A percentile compares a stretch with the other conserved stretches of the same genome.
Conservation (phyloP, 2,113 vertebrate genomes). For the Paralichthys olivaceus region DNA sequence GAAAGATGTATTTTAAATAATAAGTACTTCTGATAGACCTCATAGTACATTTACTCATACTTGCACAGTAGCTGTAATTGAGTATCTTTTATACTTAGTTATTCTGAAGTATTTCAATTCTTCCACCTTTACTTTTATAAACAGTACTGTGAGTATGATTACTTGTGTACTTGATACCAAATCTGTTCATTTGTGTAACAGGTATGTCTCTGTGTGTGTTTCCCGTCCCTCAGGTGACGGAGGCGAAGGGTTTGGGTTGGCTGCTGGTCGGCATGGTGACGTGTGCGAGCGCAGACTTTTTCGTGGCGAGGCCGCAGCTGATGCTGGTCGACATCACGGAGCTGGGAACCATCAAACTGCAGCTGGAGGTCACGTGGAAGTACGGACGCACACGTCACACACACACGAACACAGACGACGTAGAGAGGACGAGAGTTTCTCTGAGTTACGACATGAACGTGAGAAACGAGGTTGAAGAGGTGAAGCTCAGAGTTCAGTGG, state of each 20-base stretch:
- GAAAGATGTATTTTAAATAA: neutral
- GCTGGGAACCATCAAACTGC: slow-evolving; percentile 95
- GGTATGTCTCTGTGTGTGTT: too few relatives aligned
- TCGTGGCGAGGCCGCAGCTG: slow-evolving; percentile 87
- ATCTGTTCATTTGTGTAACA: neutral
- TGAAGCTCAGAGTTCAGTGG: neutral
- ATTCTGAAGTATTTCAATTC: too few relatives aligned
- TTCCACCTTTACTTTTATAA: too few relatives aligned
- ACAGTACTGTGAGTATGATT: too few relatives aligned
- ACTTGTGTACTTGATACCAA: too few relatives aligned
- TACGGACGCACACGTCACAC: slow-evolving; percentile 70
- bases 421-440: neutral
- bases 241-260: slow-evolving; percentile 91
- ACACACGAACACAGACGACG: neutral
- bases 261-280: slow-evolving; percentile 90
- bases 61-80: too few relatives aligned
- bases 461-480: neutral
- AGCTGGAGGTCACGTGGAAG: slow-evolving; percentile 96
- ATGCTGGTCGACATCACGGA: slow-evolving; percentile 95
- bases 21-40: neutral
- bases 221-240: slow-evolving; percentile 85
- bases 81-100: too few relatives aligned
- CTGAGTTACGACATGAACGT: neutral
- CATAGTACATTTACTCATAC: too few relatives aligned
- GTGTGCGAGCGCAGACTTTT: slow-evolving; percentile 90